Evolutionary conservation across 1,140 invertebrate species (phyloP), one percentile per base, ranked within the genome.

Genomic region (Drosophila pachea): DNA sequence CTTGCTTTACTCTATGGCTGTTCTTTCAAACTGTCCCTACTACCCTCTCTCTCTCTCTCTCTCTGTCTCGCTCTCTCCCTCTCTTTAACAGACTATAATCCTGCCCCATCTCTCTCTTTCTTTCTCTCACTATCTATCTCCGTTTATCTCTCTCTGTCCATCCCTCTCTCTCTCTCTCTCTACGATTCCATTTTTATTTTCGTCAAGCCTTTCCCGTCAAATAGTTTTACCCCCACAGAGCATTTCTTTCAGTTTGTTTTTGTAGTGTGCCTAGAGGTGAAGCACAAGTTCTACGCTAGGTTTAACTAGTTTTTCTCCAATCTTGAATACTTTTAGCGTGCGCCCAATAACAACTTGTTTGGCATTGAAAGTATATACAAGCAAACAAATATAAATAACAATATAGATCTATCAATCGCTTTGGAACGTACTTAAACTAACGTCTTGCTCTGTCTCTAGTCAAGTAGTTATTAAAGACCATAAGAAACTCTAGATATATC

Each of bases 241-340:
- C 78, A 83, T 83, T 70, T 62, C 63, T 47, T 67, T 68, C 75
- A 43, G 52, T 56, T 42, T 43, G 12, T 56, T 49, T 76, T 60
- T 65, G 73, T 84, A 86, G 79, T 84, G 81, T 86, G 73, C 69
- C 81, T 72, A 68, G 65, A 62, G 55, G 64, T 67, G 47, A 65
- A 70, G 68, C 68, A 67, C 68, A 71, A 83, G 70, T 64, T 76
- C 47, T 52, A 45, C 60, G 65, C 60, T 83, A 79, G 79, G 76
- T 72, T 71, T 69, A 60, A 59, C 56, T 50, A 82, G 78, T 74
- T 70, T 74, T 63, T 69, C 58, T 73, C 61, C 32, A 69, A 40
- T 49, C 47, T 42, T 73, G 38, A 22, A 22, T 22, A 22, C 35
- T 76, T 59, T 76, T 54, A 79, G 76, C 55, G 76, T 75, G 60